Conservation (phyloP, 2,797 vertebrate species). For the Eospalax fontanierii region DNA sequence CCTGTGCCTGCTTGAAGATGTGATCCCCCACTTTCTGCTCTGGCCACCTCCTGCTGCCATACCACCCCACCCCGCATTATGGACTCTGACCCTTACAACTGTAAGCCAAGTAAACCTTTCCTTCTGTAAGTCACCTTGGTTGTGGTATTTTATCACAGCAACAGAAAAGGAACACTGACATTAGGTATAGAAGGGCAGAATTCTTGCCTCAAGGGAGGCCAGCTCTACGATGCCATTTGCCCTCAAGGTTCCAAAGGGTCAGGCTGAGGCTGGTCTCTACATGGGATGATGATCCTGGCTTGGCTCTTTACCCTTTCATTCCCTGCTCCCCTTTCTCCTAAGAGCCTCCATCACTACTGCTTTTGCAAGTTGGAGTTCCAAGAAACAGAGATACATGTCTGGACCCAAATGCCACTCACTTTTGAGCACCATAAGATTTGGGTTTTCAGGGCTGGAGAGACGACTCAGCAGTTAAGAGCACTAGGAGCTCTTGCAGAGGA, state of each 20-base stretch:
- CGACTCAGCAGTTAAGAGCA: too few species aligned
- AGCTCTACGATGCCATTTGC: neutral
- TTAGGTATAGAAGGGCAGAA: neutral
- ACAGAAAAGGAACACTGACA: neutral
- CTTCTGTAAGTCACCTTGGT: too few species aligned
- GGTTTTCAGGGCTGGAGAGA: too few species aligned
- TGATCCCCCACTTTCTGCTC: too few species aligned
- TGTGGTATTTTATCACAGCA: too few species aligned
- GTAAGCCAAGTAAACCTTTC: too few species aligned
- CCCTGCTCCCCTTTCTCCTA: neutral
- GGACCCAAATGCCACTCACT: too few species aligned
- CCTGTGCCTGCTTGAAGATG: too few species aligned
- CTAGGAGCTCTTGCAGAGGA: too few species aligned
- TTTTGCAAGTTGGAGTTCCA: neutral
- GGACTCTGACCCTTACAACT: too few species aligned
- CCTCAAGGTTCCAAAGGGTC: neutral
- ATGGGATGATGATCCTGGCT: neutral
- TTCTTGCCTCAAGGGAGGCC: neutral
- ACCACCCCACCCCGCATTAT: too few species aligned
- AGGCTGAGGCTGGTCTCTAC: neutral
- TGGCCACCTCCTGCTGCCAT: too few species aligned
- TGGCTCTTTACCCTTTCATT: neutral
- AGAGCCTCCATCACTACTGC: neutral
- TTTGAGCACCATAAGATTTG: neutral
- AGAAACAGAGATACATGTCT: neutral